Conservation (phyloP, 2,113 vertebrate species). For the Chionis minor region DNA sequence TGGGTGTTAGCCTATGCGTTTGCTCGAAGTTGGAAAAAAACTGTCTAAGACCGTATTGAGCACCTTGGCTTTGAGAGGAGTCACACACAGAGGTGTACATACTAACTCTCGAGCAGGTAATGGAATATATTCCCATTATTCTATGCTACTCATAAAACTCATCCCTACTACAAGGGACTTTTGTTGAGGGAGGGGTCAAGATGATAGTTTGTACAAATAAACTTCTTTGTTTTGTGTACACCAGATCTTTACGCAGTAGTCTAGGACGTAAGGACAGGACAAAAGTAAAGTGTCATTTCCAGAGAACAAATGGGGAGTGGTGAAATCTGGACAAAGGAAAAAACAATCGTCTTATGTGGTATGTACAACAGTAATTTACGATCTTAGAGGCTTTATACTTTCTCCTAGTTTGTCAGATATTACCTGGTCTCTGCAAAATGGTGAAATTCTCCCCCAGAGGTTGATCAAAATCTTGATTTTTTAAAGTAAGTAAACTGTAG, state of each 20-base stretch:
- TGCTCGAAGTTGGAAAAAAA: background rate
- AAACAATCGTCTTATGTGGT: accelerated
- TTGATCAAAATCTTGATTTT: background rate
- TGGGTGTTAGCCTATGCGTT: background rate
- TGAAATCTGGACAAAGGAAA: background rate
- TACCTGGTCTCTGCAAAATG: background rate
- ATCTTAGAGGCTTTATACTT: background rate
- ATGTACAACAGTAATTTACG: background rate
- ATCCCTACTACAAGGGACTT: background rate
- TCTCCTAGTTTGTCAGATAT: background rate
- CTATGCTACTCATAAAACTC: background rate
- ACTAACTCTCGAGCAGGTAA: too few relatives aligned
- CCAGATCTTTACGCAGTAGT: background rate
- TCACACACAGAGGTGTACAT: accelerated
- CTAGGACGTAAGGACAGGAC: background rate
- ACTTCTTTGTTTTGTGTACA: background rate
- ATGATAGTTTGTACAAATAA: background rate
- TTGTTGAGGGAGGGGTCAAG: background rate
- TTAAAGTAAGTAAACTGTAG: background rate
- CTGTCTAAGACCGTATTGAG: background rate
- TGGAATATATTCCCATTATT: background rate
- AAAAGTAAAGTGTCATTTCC: background rate
- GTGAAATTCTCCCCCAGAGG: background rate
- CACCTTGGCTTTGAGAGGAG: background rate
- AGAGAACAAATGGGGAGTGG: background rate